Evolutionary conservation across 1,140 invertebrate species (phyloP).

Genomic region (Chrysoperla carnea): DNA sequence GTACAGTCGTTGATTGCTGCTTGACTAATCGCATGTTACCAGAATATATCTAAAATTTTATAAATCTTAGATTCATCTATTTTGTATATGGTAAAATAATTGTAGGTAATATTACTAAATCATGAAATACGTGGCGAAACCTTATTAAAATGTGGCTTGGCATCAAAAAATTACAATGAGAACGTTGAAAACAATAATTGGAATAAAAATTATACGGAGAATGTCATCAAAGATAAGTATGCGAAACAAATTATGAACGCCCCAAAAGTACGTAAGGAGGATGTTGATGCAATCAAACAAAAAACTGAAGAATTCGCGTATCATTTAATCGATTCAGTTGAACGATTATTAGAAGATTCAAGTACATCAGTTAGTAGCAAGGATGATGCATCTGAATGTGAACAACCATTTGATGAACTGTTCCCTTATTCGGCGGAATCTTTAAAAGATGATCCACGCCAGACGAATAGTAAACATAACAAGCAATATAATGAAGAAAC

Average conservation of each 20-base stretch:
- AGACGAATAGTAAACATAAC: too few relatives aligned
- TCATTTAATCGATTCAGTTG: slow-evolving; percentile 3
- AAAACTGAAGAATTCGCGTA: slow-evolving; percentile 6
- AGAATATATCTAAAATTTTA: too few relatives aligned
- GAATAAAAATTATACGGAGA: neutral
- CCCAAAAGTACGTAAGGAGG: neutral
- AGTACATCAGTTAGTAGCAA: neutral
- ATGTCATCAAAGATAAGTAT: neutral
- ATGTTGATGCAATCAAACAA: neutral
- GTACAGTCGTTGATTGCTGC: too few relatives aligned
- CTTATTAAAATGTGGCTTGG: slow-evolving; percentile 4
- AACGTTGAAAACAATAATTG: slow-evolving; percentile 2
- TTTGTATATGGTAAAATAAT: too few relatives aligned
- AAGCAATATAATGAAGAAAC: too few relatives aligned
- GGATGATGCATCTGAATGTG: slow-evolving; percentile 1
- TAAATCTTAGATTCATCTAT: too few relatives aligned
- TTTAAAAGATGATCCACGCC: too few relatives aligned
- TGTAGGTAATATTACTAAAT: slow-evolving; percentile 3
- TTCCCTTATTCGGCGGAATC: neutral
- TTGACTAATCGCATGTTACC: too few relatives aligned
- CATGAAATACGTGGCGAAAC: slow-evolving; percentile 11
- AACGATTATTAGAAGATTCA: slow-evolving; percentile 4
- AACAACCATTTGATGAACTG: slow-evolving; percentile 2
- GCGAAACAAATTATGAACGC: neutral
- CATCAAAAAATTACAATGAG: slow-evolving; percentile 2